Evolutionary conservation across 2,113 vertebrate species (phyloP), one percentile per base, ranked within the genome.

Genomic region (Lucifuga dentata): DNA sequence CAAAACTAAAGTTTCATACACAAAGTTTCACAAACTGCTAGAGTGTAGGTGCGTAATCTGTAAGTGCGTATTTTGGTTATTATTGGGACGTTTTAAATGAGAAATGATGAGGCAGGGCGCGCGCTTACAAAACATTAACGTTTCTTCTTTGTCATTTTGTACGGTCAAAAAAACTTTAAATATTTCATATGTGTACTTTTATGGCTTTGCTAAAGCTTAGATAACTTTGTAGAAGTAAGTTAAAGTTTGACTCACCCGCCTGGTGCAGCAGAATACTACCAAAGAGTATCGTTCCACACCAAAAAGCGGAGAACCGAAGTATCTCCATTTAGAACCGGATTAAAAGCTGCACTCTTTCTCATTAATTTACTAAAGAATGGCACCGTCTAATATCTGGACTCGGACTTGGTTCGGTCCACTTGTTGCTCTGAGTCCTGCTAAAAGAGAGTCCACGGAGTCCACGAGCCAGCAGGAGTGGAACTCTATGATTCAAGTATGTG

Each of bases 301-400:
- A 91, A 33, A 91, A 83, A 70, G 71, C 86, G 81, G 70, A 85
- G 81, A 91, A 77, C 58, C 84, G 80, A 74, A 83, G 85, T 60
- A 77, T 75, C 79, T 89, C 88, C 90, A 91, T 91, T 24, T 48
- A 68, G 69, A 88, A 16, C 49, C 50, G 66, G 41, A 57, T 75
- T 23, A 11, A 2, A n/a, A 17, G 2, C 78, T 39, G 23, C 68
- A 8, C 52, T 80, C 36, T 51, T 68, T 73, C 66, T 88, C 88
- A 86, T 87, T 23, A 88, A 89, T 70, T 65, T 48, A 24, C 24
- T 63, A 53, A 75, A 49, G 45, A 64, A 29, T 53, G 48, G 51
- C 57, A 40, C 19, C 11, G 57, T 21, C 17, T 66, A 70, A 76
- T 53, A 57, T 80, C 80, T 67, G 51, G 17, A 49, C 48, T 17